Evolutionary conservation across 2,888 invertebrate species (phyloP), one percentile per base, ranked within the genome.

Genomic region (Unio pictorum): DNA sequence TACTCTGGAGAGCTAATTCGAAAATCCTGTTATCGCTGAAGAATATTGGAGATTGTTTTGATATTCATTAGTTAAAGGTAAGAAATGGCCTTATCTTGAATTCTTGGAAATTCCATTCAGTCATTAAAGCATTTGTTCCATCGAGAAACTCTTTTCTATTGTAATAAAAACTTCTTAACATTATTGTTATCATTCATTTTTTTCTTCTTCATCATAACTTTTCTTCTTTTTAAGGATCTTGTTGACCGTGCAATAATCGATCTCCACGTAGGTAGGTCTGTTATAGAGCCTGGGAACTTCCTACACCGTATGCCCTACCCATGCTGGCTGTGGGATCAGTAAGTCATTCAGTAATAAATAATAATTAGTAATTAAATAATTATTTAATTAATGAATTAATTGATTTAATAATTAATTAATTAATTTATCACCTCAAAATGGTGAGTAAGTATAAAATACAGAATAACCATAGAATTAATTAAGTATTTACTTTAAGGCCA

Each of bases 261-360:
- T 68, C 72, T 85, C 7, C 85, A 86, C 57, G 80, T 82, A 5
- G 87, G 85, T 6, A 70, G 79, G 60, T 80, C 83, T 56, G 84
- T 87, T 56, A 70, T 84, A 17, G 85, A 86, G 30, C 88, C 88
- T 18, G 89, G 89, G 4, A 74, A 76, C 26, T 87, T 83, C 62
- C 71, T 86, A 30, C 84, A 86, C 62, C 81, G 87, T 76, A 86
- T 88, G 69, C 87, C 88, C 4, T 87, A 88, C 67, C 88, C 88
- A 11, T 89, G 88, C 69, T 89, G 84, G 69, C 73, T 79, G 56
- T 81, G 78, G 73, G 83, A 83, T 68, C 73, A 75, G 84, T 84
- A 70, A 74, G 80, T 80, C 4, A 18, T 30, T 18, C n/a, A 6
- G n/a, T 67, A 60, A 11, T 60, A 17, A 55, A 7, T 28, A 17